Percentiles rank a stretch among this genome's conserved stretches.
Evolutionary conservation across 2,888 invertebrate species (phyloP).

Genomic region (Caenorhabditis uteleia): DNA sequence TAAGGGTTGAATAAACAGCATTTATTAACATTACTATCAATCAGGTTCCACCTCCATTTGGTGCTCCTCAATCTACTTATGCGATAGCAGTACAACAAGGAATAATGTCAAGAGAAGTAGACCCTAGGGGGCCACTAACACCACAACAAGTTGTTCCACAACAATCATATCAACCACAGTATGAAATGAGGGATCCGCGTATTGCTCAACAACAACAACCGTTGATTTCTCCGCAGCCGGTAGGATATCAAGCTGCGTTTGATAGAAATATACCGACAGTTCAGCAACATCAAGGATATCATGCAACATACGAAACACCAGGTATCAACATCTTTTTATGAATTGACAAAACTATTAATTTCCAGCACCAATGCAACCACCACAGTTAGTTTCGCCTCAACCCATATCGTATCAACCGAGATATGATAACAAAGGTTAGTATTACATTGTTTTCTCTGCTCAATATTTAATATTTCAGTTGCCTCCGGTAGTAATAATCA

Average conservation of each 20-base stretch:
- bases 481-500: too few relatives aligned
- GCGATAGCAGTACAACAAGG: too few relatives aligned
- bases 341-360: too few relatives aligned
- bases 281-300: conserved; percentile 4
- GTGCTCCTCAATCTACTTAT: too few relatives aligned
- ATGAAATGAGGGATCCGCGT: conserved; percentile 16
- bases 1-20: too few relatives aligned
- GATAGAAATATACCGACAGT: background rate
- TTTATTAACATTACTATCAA: too few relatives aligned
- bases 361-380: too few relatives aligned
- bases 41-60: too few relatives aligned
- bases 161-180: conserved; percentile 15
- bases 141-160: background rate
- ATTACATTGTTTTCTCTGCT: too few relatives aligned
- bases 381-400: background rate
- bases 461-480: too few relatives aligned
- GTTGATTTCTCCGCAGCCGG: conserved; percentile 14
- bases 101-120: too few relatives aligned
- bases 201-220: background rate
- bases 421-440: background rate
- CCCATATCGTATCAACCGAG: background rate
- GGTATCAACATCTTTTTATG: too few relatives aligned
- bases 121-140: background rate
- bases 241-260: background rate
- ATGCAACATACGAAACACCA: conserved; percentile 19